Evolutionary conservation across 2,888 invertebrate species (phyloP).

Genomic region (Pteria penguin): DNA sequence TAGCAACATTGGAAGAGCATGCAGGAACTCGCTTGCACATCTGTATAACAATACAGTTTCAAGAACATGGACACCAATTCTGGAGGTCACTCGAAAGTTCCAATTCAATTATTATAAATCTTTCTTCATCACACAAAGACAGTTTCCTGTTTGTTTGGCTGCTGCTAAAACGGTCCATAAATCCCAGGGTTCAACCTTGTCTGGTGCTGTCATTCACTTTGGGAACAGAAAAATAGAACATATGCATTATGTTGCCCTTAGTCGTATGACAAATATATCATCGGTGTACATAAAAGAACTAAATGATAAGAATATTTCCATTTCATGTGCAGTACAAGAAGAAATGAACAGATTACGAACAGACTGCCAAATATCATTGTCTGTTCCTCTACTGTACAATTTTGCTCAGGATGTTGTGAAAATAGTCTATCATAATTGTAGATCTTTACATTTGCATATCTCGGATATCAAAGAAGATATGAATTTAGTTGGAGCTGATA

Average conservation of each 20-base stretch:
- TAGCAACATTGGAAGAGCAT: conserved; percentile 29
- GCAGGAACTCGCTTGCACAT: conserved; percentile 25
- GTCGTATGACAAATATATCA: conserved; percentile 28
- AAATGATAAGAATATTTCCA: conserved; percentile 6
- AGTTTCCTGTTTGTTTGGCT: conserved; percentile 46
- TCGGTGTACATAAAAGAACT: not conserved
- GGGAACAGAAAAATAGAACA: conserved; percentile 37
- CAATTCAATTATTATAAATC: conserved; percentile 24
- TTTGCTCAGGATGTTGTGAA: not conserved
- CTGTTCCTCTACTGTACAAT: not conserved
- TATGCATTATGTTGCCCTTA: conserved; percentile 48
- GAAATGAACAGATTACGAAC: conserved; percentile 7
- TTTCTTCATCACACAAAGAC: conserved; percentile 37
- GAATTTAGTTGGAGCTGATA: not conserved
- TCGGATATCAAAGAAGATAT: conserved; percentile 10
- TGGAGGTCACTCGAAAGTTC: conserved; percentile 12
- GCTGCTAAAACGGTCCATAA: conserved; percentile 50
- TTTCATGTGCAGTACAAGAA: not conserved
- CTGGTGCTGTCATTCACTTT: conserved; percentile 4
- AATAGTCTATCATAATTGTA: not conserved
- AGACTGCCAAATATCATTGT: not conserved
- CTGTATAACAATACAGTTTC: conserved; percentile 30
- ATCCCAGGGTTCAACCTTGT: conserved; percentile 49
- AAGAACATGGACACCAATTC: conserved; percentile 3
- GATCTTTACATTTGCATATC: conserved; percentile 9